A percentile compares a stretch with the other conserved stretches of the same genome.
Evolutionary conservation across 2,113 vertebrate genomes (phyloP).

Genomic region (Triplophysa rosa): DNA sequence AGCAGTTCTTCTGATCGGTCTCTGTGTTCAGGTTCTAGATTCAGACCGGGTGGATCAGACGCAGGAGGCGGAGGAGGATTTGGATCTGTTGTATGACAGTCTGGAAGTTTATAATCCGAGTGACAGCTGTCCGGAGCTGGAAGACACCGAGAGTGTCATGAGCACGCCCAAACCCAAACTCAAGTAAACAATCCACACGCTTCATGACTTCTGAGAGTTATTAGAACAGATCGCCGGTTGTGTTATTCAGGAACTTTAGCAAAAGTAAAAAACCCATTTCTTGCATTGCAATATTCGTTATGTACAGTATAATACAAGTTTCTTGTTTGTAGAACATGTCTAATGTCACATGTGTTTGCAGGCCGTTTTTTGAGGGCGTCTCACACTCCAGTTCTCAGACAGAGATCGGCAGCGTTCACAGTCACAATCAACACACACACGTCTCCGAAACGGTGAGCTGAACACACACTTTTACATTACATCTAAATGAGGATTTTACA

Average conservation of each 20-base stretch:
- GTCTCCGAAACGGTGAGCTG: slow-evolving; percentile 71
- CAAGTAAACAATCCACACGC: slow-evolving; percentile 60
- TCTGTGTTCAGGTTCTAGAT: slow-evolving; percentile 71
- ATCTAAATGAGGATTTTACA: slow-evolving; percentile 31
- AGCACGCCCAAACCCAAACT: slow-evolving; percentile 81
- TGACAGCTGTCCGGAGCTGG: slow-evolving; percentile 79
- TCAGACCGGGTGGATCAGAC: slow-evolving; percentile 79
- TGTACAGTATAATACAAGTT: too few relatives aligned
- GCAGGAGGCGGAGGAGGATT: slow-evolving; percentile 78
- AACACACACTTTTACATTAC: slow-evolving; percentile 11
- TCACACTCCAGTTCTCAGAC: slow-evolving; percentile 81
- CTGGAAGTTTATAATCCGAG: slow-evolving; percentile 80
- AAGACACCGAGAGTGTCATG: slow-evolving; percentile 77
- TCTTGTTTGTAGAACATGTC: too few relatives aligned
- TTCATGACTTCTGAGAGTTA: too few relatives aligned
- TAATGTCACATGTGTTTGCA: slow-evolving; percentile 45
- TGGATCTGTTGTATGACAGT: slow-evolving; percentile 78
- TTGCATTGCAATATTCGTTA: too few relatives aligned
- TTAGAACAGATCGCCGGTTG: too few relatives aligned
- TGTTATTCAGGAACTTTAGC: too few relatives aligned
- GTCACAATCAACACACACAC: slow-evolving; percentile 71
- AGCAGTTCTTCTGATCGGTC: not conserved
- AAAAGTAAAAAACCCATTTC: too few relatives aligned
- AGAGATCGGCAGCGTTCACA: slow-evolving; percentile 76
- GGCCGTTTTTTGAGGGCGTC: slow-evolving; percentile 80